Evolutionary conservation across 2,888 invertebrate species (phyloP), one percentile per base, ranked within the genome.

Genomic region (Bembecia ichneumoniformis): DNA sequence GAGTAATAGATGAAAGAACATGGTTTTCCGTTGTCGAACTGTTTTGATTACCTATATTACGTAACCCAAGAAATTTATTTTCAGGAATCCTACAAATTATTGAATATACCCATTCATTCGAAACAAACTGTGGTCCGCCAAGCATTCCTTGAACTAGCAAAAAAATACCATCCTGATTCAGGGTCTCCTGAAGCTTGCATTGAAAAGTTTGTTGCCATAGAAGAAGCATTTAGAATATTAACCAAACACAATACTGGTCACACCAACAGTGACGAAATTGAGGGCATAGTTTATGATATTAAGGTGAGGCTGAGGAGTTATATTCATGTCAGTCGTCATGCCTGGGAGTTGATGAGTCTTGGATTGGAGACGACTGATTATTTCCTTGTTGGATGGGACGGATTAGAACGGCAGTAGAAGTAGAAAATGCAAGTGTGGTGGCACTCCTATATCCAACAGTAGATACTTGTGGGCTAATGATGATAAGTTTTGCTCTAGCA

Each of bases 91-190:
- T 95, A 91, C 67, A 77, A 84, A 56, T 76, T 91, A 36, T 81
- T 96, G 35, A 91, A 91, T 49, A 82, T 96, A 35, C 78, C 90
- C 1, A 87, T 91, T 57, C 79, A 90, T 49, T 91, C 94, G 16
- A 92, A 93, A 58, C 92, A 94, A 72, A 91, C 93, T 63, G 90
- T 90, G 17, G 89, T 96, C 7, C 89, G 93, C 49, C 73, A 88
- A 57, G 92, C 94, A 1, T 96, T 94, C 68, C 78, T 96, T 47
- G 82, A 89, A 49, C 81, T 95, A 43, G 96, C 93, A 0, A 96
- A 96, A 72, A 89, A 89, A 59, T 95, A 91, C 63, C 96, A 97
- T 75, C 96, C 97, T 0, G 97, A 97, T 64, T 93, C 94, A 46
- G 91, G 92, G 0, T 88, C 89, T 0, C 77, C 89, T 0, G 91